Percentiles rank a stretch among this genome's conserved stretches.
phyloP scores from a whole-genome alignment of 2,797 vertebrate species.

The Cuculus canorus region DNA sequence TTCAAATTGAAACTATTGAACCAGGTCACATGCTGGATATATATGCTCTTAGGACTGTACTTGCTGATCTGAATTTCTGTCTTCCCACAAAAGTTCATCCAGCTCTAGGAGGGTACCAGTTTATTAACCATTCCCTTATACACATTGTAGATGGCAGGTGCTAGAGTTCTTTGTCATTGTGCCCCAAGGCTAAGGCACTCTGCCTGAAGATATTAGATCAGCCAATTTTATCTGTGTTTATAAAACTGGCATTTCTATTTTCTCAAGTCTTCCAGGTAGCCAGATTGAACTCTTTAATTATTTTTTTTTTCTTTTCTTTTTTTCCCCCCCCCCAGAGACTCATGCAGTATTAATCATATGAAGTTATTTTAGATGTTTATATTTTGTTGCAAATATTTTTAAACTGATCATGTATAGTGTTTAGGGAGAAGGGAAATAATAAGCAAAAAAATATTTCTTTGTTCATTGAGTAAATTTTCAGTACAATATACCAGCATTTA shows the following conservation, averaged over 20 bases:
- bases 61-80: conserved; percentile 3
- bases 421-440: background rate
- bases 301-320: background rate
- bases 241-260: conserved; percentile 44
- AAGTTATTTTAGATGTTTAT: background rate
- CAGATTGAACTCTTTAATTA: background rate
- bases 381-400: background rate
- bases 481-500: conserved; percentile 33
- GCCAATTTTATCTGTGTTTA: conserved; percentile 33
- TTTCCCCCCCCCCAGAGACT: background rate
- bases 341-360: background rate
- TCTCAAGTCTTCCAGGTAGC: background rate
- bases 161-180: conserved; percentile 16
- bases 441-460: background rate
- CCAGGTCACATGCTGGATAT: background rate
- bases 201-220: conserved; percentile 43
- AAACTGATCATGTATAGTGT: background rate
- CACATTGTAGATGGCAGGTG: conserved; percentile 9
- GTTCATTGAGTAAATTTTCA: conserved; percentile 1
- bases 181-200: conserved; percentile 44
- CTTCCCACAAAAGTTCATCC: conserved; percentile 1
- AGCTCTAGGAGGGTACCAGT: background rate
- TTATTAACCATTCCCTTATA: conserved; percentile 35
- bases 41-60: background rate
- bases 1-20: background rate